These are phyloP conservation scores for Agrilus mali DNA, from an alignment of 2,888 invertebrate genomes.

Conservation along the genomic window DNA sequence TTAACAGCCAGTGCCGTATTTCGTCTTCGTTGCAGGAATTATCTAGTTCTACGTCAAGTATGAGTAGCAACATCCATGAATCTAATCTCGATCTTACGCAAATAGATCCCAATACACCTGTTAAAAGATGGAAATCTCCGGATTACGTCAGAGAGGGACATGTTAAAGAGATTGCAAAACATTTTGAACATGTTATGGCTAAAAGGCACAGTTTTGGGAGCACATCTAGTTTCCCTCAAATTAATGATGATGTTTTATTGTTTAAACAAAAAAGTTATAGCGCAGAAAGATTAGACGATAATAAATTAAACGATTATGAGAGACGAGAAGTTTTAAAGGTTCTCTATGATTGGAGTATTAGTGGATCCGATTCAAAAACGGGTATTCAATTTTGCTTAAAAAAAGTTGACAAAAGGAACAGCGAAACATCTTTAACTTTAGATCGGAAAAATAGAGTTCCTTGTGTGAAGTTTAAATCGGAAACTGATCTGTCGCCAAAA, in stretches of 20 bases:
- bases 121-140: constrained; percentile 56
- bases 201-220: constrained; percentile 15
- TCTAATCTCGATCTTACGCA: constrained; percentile 31
- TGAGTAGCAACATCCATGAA: constrained; percentile 30
- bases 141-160: constrained; percentile 54
- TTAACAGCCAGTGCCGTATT: constrained; percentile 20
- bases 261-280: constrained; percentile 22
- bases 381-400: constrained; percentile 14
- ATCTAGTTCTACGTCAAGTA: constrained; percentile 33
- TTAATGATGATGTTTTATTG: constrained; percentile 17
- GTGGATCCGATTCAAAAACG: constrained; percentile 29
- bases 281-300: constrained; percentile 24
- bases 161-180: constrained; percentile 57
- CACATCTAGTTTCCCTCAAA: constrained; percentile 27
- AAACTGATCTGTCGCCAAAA: constrained; percentile 25
- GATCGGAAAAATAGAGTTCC: neutral
- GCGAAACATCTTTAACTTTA: too few species aligned
- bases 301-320: constrained; percentile 31
- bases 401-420: constrained; percentile 1
- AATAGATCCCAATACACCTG: constrained; percentile 25
- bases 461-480: constrained; percentile 23
- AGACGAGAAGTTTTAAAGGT: constrained; percentile 30
- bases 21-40: constrained; percentile 31
- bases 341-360: constrained; percentile 32
- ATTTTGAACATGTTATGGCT: constrained; percentile 42